These are phyloP conservation scores for Pomatostomus ruficeps DNA, from an alignment of 2,113 vertebrate genomes.

Conservation along the genomic window DNA sequence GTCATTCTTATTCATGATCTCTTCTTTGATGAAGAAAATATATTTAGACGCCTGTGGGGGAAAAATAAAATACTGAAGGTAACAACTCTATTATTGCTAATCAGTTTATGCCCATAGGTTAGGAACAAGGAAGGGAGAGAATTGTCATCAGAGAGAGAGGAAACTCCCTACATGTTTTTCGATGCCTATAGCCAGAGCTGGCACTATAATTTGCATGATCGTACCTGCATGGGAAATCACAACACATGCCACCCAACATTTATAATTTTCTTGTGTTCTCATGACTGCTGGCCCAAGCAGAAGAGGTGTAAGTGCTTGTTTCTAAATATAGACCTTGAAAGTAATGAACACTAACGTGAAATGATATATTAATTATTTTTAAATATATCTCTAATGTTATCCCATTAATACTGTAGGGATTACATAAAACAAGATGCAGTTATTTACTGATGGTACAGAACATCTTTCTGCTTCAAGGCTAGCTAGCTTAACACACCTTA, in stretches of 20 bases:
- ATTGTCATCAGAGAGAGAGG: background rate
- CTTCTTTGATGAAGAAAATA: constrained; percentile 1
- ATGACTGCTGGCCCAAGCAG: background rate
- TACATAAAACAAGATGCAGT: background rate
- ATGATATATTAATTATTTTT: background rate
- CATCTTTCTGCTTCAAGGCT: background rate
- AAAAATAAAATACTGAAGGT: constrained; percentile 2
- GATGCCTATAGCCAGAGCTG: background rate
- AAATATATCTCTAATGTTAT: background rate
- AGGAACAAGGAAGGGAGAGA: background rate
- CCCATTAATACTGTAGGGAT: background rate
- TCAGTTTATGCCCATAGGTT: background rate
- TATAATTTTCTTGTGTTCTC: background rate
- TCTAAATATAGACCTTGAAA: background rate
- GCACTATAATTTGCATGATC: background rate
- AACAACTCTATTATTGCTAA: background rate
- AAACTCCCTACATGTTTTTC: background rate
- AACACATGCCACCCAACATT: background rate
- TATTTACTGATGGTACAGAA: background rate
- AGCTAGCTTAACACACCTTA: background rate
- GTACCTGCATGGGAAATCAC: background rate
- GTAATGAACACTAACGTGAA: background rate
- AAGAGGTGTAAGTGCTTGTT: background rate
- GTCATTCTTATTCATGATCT: background rate
- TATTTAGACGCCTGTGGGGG: background rate